Evolutionary conservation across 2,113 vertebrate species (phyloP), one percentile per base, ranked within the genome.

Genomic region (Macrotis lagotis): DNA sequence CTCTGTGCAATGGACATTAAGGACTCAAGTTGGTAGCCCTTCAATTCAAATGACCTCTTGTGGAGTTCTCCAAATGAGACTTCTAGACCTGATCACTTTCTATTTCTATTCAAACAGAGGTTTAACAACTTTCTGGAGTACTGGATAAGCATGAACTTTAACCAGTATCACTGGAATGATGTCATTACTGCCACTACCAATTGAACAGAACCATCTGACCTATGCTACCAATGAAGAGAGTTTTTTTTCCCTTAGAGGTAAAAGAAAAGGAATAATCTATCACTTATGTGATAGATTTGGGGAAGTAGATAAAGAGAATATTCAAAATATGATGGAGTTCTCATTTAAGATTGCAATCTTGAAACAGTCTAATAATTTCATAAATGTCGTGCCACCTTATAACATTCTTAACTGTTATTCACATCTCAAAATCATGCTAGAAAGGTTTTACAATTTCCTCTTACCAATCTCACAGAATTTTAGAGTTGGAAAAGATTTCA

Each of bases 71-170:
- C 22, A 49, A 97, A 96, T 52, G 31, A 93, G 88, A 48, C 12
- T 95, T 92, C 0, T 0, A 90, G 12, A 10, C 28, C 22, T 47
- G 83, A 50, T 48, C 44, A 47, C 12, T 88, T 94, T 48, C 19
- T 55, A 31, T 1, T 95, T 91, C 48, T 28, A 4, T 94, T 94
- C 50, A 90, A 95, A 55, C n/a, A 92, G n/a, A 37, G 25, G 47
- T 0, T 97, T 90, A 97, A 44, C 25, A 16, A 44, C 1, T 47
- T 26, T 51, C 92, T 94, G 93, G 37, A 44, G n/a, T 2, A 92
- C 37, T 91, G n/a, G 47, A 8, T 59, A 92, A 53, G 25, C 26
- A 51, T 16, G 37, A 51, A 88, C 66, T n/a, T 50, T 2, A 31
- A 4, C 9, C 55, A 5, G 2, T 66, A 91, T 52, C 94, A 4